phyloP scores from a whole-genome alignment of 2,888 invertebrate genomes.

The Dione vanillae region DNA sequence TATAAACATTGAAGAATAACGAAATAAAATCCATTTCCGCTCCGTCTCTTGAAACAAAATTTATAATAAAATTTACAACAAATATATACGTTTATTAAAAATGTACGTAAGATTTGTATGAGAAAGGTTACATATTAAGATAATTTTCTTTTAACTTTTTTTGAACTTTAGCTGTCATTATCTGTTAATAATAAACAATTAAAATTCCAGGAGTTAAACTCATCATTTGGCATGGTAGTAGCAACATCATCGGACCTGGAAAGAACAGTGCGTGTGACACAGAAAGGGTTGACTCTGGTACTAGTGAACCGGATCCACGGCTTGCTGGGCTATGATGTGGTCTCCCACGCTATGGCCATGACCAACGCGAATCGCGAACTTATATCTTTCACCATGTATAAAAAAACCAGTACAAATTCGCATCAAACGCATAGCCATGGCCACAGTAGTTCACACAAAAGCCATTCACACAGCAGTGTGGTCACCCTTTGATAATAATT shows the following conservation, averaged over 20 bases:
- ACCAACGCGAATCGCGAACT: constrained; percentile 79
- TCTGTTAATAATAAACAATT: background rate
- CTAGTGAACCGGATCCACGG: constrained; percentile 78
- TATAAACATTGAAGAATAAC: background rate
- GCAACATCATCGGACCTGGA: constrained; percentile 67
- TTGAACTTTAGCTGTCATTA: too few relatives aligned
- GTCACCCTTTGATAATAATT: constrained; percentile 63
- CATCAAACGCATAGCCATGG: constrained; percentile 58
- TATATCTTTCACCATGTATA: constrained; percentile 79
- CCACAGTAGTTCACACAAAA: constrained; percentile 55
- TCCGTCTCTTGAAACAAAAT: background rate
- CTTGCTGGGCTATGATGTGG: constrained; percentile 78
- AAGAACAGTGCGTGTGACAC: constrained; percentile 70
- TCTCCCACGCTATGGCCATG: constrained; percentile 81
- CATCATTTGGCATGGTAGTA: constrained; percentile 67
- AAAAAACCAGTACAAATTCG: constrained; percentile 65
- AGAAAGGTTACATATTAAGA: background rate
- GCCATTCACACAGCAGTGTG: constrained; percentile 62
- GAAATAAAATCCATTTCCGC: background rate
- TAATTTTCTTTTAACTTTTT: background rate
- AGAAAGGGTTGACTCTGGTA: constrained; percentile 74
- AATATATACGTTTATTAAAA: background rate
- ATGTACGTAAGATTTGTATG: background rate
- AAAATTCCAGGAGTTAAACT: constrained; percentile 71
- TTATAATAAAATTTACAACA: background rate